phyloP scores from a whole-genome alignment of 2,888 invertebrate genomes.

The Chalcis sispes region DNA sequence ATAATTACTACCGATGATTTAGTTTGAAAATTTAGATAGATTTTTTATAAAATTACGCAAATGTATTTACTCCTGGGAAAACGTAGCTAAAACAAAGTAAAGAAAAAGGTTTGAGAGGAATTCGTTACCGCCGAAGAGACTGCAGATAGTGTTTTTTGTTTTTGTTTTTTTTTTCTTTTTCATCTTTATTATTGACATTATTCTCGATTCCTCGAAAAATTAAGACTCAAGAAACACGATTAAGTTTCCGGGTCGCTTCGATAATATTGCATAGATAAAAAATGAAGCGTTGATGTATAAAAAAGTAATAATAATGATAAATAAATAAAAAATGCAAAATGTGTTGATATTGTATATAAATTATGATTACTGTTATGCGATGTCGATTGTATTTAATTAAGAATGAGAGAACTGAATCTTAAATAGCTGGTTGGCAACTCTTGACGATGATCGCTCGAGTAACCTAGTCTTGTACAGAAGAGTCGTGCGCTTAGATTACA shows the following conservation, averaged over 20 bases:
- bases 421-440: constrained; percentile 56
- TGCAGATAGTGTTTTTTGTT: constrained; percentile 27
- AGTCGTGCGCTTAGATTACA: constrained; percentile 67
- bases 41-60: too few species aligned
- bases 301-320: constrained; percentile 31
- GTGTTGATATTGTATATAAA: constrained; percentile 75
- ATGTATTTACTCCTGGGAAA: not conserved
- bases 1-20: too few species aligned
- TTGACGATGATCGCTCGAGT: constrained; percentile 66
- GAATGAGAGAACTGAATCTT: constrained; percentile 49
- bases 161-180: constrained; percentile 16
- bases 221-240: constrained; percentile 38
- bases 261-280: constrained; percentile 36
- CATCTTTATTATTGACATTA: constrained; percentile 26
- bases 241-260: constrained; percentile 14
- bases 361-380: constrained; percentile 70
- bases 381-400: constrained; percentile 60
- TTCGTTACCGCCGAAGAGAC: constrained; percentile 50
- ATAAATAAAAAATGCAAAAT: constrained; percentile 63
- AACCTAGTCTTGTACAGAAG: constrained; percentile 75
- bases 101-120: constrained; percentile 15
- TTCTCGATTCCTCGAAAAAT: constrained; percentile 40
- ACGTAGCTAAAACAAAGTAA: constrained; percentile 13
- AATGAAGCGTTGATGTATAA: constrained; percentile 41
- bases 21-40: too few species aligned